Evolutionary conservation across 2,888 invertebrate genomes (phyloP).

Genomic region (Rhopalosiphum nymphaeae): DNA sequence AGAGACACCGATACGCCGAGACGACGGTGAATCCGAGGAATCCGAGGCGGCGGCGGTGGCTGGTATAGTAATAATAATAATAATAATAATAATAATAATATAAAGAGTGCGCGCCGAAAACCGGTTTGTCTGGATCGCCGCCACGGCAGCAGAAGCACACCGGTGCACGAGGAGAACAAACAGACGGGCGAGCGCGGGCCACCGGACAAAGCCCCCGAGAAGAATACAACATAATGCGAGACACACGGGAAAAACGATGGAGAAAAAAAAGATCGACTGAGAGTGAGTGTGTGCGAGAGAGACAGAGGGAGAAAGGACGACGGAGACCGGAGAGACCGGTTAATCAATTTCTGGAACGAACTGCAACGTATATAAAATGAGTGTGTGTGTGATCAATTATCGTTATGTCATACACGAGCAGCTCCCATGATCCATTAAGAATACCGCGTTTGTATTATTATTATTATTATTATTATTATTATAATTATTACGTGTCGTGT

Average conservation of each 20-base stretch:
- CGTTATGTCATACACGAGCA: conserved; percentile 62
- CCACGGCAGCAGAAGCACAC: conserved; percentile 40
- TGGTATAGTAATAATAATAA: conserved; percentile 28
- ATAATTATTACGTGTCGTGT: neutral
- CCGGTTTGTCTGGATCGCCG: conserved; percentile 59
- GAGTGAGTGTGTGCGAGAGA: neutral
- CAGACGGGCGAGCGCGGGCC: conserved; percentile 47
- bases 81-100: conserved; percentile 40
- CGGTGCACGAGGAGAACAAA: conserved; percentile 41
- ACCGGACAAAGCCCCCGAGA: conserved; percentile 63
- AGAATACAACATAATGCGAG: conserved; percentile 46
- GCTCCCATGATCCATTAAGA: conserved; percentile 63
- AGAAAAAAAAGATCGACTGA: neutral
- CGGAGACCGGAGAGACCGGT: conserved; percentile 60
- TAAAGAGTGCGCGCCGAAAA: conserved; percentile 37
- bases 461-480: neutral
- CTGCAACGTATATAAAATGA: neutral
- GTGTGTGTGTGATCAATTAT: conserved; percentile 60
- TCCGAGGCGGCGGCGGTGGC: conserved; percentile 44
- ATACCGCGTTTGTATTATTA: conserved; percentile 39
- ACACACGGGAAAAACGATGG: conserved; percentile 21
- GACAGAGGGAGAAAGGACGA: neutral
- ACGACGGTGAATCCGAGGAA: conserved; percentile 56
- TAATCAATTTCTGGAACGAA: conserved; percentile 65
- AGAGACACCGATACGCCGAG: conserved; percentile 9